Conservation (phyloP, 1,140 invertebrate genomes). For the Solen grandis region DNA sequence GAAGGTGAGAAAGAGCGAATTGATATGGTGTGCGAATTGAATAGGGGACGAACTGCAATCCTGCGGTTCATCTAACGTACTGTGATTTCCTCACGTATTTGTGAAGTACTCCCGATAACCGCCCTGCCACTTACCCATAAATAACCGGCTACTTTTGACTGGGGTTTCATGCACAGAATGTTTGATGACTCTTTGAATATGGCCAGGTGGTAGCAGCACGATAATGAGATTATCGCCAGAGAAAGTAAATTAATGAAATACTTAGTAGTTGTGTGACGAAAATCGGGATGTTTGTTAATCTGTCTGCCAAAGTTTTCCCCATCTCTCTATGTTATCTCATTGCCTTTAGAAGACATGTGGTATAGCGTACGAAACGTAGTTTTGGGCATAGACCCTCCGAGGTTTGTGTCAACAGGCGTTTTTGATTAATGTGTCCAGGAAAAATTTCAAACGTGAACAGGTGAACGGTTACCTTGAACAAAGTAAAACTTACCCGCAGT, state of each 20-base stretch:
- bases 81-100: conserved; percentile 70
- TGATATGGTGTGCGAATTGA: conserved; percentile 47
- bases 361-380: too few relatives aligned
- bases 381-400: too few relatives aligned
- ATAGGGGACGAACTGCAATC: conserved; percentile 31
- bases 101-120: conserved; percentile 65
- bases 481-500: too few relatives aligned
- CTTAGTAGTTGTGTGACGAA: background rate
- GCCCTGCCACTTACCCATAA: conserved; percentile 63
- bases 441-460: too few relatives aligned
- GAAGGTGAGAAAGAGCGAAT: conserved; percentile 54
- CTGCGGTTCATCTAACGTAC: conserved; percentile 49
- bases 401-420: too few relatives aligned
- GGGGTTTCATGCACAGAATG: conserved; percentile 24
- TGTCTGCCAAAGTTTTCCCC: too few relatives aligned
- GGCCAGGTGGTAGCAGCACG: conserved; percentile 37
- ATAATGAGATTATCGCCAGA: conserved; percentile 1
- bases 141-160: conserved; percentile 47
- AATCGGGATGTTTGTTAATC: background rate
- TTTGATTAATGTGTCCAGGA: too few relatives aligned
- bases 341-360: too few relatives aligned
- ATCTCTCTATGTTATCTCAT: too few relatives aligned
- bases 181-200: conserved; percentile 35
- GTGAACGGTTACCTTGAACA: too few relatives aligned
- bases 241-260: background rate